Conservation (phyloP, 2,888 invertebrate genomes). For the Siphlonurus alternatus region DNA sequence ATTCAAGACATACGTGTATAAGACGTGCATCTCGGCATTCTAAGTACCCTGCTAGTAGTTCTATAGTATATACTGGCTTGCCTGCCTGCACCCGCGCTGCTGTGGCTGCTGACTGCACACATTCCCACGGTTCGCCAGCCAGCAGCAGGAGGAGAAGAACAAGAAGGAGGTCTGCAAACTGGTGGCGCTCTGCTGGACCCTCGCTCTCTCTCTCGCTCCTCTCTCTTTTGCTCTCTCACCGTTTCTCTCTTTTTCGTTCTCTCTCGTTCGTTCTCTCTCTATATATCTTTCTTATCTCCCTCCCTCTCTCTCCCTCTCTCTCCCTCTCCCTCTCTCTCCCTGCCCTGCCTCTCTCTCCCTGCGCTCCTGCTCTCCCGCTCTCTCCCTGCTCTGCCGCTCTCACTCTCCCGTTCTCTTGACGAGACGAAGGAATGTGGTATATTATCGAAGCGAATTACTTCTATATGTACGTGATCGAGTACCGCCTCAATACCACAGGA, state of each 20-base stretch:
- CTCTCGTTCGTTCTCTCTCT: neutral
- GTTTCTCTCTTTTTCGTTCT: neutral
- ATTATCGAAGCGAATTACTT: too few relatives aligned
- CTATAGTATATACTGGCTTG: too few relatives aligned
- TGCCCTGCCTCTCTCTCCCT: neutral
- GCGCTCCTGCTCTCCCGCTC: neutral
- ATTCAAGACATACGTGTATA: neutral
- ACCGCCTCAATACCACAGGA: too few relatives aligned
- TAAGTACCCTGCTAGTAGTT: too few relatives aligned
- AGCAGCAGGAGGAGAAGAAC: too few relatives aligned
- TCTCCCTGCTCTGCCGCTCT: neutral
- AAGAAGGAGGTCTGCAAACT: too few relatives aligned
- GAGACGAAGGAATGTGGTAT: too few relatives aligned
- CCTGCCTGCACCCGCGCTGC: too few relatives aligned
- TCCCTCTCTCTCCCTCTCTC: neutral
- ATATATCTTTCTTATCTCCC: neutral
- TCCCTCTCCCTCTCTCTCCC: neutral
- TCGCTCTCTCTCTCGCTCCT: neutral
- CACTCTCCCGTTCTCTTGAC: neutral
- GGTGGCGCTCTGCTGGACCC: neutral
- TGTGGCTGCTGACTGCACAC: too few relatives aligned
- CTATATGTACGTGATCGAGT: too few relatives aligned
- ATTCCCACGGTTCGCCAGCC: too few relatives aligned
- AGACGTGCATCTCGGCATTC: neutral
- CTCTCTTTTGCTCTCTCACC: neutral